Percentiles rank a stretch among this genome's conserved stretches.
Conservation (phyloP, 2,888 invertebrate species). For the Eristalis intricaria region DNA sequence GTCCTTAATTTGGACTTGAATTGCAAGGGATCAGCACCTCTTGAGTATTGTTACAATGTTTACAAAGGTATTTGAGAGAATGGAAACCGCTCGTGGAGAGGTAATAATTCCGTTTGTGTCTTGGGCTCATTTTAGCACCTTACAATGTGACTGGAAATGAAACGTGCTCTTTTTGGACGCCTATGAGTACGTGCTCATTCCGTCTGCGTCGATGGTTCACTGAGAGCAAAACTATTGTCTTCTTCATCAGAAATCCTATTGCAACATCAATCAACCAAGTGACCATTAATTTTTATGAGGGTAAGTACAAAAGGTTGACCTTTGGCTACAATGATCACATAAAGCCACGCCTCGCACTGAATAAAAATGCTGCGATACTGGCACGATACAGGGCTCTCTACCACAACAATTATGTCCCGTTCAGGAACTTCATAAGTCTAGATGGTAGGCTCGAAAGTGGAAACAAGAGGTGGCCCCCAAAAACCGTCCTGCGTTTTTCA, state of each 20-base stretch:
- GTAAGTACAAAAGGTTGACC: slow-evolving; percentile 81
- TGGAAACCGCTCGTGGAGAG: background rate
- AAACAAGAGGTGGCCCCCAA: too few relatives aligned
- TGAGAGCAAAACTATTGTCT: slow-evolving; percentile 88
- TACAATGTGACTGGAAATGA: slow-evolving; percentile 89
- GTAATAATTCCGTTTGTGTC: background rate
- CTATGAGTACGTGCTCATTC: slow-evolving; percentile 84
- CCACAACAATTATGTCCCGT: too few relatives aligned
- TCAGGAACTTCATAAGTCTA: too few relatives aligned
- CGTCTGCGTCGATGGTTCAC: slow-evolving; percentile 87
- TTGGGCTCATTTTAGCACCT: slow-evolving; percentile 75
- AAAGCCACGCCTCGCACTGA: too few relatives aligned
- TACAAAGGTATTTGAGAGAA: slow-evolving; percentile 82
- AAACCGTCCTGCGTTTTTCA: too few relatives aligned
- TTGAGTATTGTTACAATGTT: slow-evolving; percentile 87
- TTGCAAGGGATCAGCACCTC: slow-evolving; percentile 89
- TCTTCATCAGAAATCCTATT: slow-evolving; percentile 90
- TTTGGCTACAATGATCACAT: background rate
- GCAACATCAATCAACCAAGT: slow-evolving; percentile 86
- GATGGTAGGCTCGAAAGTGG: too few relatives aligned
- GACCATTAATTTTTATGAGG: slow-evolving; percentile 92
- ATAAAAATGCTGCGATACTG: too few relatives aligned
- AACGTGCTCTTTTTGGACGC: slow-evolving; percentile 83
- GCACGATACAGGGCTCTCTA: too few relatives aligned
- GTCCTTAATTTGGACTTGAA: slow-evolving; percentile 86